Conservation (phyloP, 2,888 invertebrate genomes). For the Agelastica alni region DNA sequence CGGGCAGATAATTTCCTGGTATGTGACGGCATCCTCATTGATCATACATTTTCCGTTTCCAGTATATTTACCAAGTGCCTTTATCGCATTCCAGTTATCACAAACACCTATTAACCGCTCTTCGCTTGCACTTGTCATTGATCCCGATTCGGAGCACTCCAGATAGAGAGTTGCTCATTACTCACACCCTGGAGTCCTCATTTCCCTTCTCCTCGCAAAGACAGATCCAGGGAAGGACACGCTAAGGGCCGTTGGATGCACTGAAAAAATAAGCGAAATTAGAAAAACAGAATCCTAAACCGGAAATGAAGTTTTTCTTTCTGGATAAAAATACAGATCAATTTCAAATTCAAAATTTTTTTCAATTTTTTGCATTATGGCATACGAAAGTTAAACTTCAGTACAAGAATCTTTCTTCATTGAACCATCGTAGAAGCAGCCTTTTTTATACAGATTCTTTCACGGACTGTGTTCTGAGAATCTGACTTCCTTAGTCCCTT, state of each 20-base stretch:
- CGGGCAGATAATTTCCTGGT: slow-evolving; percentile 53
- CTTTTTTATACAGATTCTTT: no score
- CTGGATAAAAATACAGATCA: no score
- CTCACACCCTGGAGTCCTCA: slow-evolving; percentile 51
- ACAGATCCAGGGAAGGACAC: slow-evolving; percentile 4
- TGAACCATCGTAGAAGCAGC: no score
- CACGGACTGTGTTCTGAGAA: no score
- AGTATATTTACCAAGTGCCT: slow-evolving; percentile 55
- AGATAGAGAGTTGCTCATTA: slow-evolving; percentile 56
- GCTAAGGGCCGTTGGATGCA: not conserved
- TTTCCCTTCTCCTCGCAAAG: slow-evolving; percentile 32
- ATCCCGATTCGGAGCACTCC: slow-evolving; percentile 54
- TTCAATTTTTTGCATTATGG: no score
- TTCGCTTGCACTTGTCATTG: slow-evolving; percentile 57
- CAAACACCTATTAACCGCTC: slow-evolving; percentile 47
- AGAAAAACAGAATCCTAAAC: no score
- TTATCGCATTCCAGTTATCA: slow-evolving; percentile 57
- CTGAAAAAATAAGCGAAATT: not conserved
- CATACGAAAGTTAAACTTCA: no score
- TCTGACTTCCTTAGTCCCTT: no score
- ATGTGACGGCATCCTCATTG: slow-evolving; percentile 54
- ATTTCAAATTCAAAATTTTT: no score
- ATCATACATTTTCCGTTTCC: slow-evolving; percentile 59
- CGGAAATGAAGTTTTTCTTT: no score
- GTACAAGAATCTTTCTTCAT: no score